phyloP scores from a whole-genome alignment of 2,888 invertebrate genomes.

The Leptinotarsa juncta region DNA sequence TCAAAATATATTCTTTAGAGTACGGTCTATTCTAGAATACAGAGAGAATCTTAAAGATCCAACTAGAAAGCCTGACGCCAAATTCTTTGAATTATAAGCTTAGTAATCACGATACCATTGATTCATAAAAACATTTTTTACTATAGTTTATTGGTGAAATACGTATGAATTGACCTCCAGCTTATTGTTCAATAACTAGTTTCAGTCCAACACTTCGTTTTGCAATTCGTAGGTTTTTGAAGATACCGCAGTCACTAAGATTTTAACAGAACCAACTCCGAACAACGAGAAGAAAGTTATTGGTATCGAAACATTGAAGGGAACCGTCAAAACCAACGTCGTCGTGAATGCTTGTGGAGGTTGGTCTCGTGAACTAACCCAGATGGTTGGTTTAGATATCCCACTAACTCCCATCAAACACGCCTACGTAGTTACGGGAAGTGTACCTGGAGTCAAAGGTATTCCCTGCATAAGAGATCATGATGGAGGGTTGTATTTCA shows the following conservation, averaged over 20 bases:
- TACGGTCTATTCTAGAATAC: no score
- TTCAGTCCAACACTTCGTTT: not conserved
- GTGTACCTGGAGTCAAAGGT: slow-evolving; percentile 78
- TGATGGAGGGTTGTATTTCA: slow-evolving; percentile 84
- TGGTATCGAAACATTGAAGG: slow-evolving; percentile 81
- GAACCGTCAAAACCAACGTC: slow-evolving; percentile 80
- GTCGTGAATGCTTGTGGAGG: slow-evolving; percentile 86
- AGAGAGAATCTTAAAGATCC: no score
- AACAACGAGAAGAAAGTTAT: slow-evolving; percentile 76
- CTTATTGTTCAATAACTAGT: not conserved
- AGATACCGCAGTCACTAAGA: slow-evolving; percentile 79
- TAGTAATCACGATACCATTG: no score
- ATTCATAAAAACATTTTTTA: no score
- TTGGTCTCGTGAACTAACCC: slow-evolving; percentile 83
- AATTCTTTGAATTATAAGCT: no score
- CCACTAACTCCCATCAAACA: slow-evolving; percentile 89
- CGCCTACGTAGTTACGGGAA: slow-evolving; percentile 86
- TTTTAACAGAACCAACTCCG: slow-evolving; percentile 72
- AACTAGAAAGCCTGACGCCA: no score
- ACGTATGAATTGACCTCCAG: no score
- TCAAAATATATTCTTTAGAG: no score
- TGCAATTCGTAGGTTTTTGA: slow-evolving; percentile 73
- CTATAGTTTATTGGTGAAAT: no score
- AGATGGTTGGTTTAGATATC: slow-evolving; percentile 75
- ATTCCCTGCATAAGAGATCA: slow-evolving; percentile 89